Evolutionary conservation across 1,140 invertebrate species (phyloP).

Genomic region (Branchinecta lynchi): DNA sequence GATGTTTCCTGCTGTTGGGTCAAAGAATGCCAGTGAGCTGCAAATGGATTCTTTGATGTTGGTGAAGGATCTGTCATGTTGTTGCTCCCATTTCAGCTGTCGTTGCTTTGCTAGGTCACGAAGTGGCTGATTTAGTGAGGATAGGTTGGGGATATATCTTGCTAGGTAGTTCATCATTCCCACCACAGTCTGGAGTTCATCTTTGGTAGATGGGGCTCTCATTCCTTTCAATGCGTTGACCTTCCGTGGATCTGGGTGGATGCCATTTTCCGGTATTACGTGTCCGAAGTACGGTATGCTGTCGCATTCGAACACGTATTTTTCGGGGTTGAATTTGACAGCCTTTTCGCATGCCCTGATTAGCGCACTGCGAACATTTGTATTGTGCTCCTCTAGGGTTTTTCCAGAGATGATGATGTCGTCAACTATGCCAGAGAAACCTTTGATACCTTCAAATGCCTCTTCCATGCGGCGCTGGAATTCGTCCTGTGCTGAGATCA

Average conservation of each 20-base stretch:
- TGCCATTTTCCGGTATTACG: conserved; percentile 14
- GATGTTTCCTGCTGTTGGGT: too few relatives aligned
- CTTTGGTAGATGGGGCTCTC: too few relatives aligned
- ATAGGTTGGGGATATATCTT: too few relatives aligned
- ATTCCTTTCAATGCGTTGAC: not conserved
- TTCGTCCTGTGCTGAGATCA: conserved; percentile 21
- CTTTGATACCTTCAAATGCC: too few relatives aligned
- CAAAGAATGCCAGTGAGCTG: too few relatives aligned
- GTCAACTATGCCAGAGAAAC: not conserved
- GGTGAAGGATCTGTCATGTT: too few relatives aligned
- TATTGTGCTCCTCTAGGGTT: not conserved
- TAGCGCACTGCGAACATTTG: not conserved
- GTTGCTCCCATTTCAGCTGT: too few relatives aligned
- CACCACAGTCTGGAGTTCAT: too few relatives aligned
- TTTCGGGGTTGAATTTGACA: conserved; percentile 13
- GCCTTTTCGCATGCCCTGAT: not conserved
- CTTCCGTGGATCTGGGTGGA: conserved; percentile 13
- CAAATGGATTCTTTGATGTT: too few relatives aligned
- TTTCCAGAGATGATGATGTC: conserved; percentile 18
- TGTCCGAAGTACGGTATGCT: conserved; percentile 13
- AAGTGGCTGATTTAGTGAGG: too few relatives aligned
- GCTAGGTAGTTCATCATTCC: too few relatives aligned
- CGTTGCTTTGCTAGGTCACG: too few relatives aligned
- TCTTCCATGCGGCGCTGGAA: conserved; percentile 18
- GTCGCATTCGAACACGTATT: conserved; percentile 12